Base-by-base conservation (phyloP, 1,140 invertebrate species). In the Aphaenogaster ashmeadi region DNA sequence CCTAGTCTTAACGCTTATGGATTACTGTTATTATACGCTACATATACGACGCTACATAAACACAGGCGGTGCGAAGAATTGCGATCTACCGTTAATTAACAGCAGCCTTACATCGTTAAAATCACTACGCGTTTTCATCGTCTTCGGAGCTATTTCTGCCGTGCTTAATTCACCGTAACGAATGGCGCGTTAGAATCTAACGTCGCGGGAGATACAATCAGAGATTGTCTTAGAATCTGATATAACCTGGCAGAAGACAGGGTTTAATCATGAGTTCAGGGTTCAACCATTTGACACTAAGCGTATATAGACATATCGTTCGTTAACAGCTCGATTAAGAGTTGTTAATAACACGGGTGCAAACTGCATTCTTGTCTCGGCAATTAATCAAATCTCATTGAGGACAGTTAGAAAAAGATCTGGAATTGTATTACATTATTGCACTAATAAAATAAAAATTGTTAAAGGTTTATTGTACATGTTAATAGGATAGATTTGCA, bases 241-340 rank as follows among this genome's bases (percentile, higher is more conserved):
- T 90, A 74, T 78, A 91, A 80, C 71, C 64, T 67, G 64, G 44
- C 56, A 60, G 27, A 62, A 62, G 60, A 36, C 11, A 69, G 21
- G 21, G 41, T 69, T 69, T 33, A 69, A 69, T 69, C 15, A 33
- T 9, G 2, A 21, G 21, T 69, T 69, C 66, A 69, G 41, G 21
- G 89, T 90, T 91, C 89, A 91, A 91, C 62, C 64, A 58, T 88
- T 90, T 90, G 87, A 91, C 87, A 86, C 54, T 67, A 52, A 27
- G 13, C 18, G 27, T 72, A 77, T 67, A 54, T 74, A 44, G 21
- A 21, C 18, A 21, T 33, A 38, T 72, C 62, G 52, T 58, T 78
- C 75, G 52, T 58, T 72, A 64, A 38, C 56, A 41, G 13, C 41
- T n/a, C n/a, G 58, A 60, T 0, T 27, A 27, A 71, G 56, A 72